Evolutionary conservation across 2,797 vertebrate species (phyloP).

Genomic region (Octomys mimax): DNA sequence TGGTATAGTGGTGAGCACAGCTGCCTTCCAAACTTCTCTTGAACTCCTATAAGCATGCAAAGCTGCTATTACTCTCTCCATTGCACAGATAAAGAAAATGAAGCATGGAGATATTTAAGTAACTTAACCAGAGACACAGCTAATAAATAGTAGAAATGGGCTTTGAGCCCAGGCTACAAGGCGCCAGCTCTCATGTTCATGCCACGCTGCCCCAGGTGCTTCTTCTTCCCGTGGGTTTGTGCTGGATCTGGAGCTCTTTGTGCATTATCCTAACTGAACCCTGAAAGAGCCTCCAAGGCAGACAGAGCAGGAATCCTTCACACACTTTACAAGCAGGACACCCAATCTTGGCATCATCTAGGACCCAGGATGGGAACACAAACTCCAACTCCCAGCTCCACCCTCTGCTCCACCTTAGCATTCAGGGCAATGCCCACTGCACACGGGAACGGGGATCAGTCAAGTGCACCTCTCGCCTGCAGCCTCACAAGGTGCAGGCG

Average conservation of each 20-base stretch:
- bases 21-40: not conserved
- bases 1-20: no score
- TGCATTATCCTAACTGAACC: conserved; percentile 1
- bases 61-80: not conserved
- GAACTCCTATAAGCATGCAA: not conserved
- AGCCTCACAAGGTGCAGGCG: not conserved
- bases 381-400: not conserved
- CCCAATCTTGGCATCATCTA: not conserved
- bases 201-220: not conserved
- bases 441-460: not conserved
- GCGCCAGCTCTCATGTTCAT: not conserved
- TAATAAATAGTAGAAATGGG: not conserved
- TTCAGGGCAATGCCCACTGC: not conserved
- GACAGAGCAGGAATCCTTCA: not conserved
- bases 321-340: not conserved
- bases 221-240: not conserved
- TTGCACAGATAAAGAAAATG: not conserved
- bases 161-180: not conserved
- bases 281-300: not conserved
- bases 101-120: conserved; percentile 15
- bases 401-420: not conserved
- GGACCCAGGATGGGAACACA: not conserved
- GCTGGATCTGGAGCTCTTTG: not conserved
- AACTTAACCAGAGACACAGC: not conserved
- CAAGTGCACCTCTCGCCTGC: not conserved